Conservation (phyloP, 2,113 vertebrate species). For the Todiramphus saurophagus region DNA sequence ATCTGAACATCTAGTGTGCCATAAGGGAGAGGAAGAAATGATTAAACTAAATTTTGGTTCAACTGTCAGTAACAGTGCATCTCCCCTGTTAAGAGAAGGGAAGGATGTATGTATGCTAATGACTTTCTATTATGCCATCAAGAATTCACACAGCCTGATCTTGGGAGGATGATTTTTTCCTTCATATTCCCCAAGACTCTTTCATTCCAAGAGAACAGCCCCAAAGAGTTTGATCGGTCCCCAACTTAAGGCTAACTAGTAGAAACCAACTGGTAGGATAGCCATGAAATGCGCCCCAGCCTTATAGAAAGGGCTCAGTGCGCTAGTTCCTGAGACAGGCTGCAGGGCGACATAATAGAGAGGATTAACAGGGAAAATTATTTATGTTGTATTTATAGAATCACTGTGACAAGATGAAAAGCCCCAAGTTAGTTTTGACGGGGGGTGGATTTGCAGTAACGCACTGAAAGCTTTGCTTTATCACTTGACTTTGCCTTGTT, state of each 20-base stretch:
- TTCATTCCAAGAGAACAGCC: not conserved
- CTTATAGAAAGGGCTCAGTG: not conserved
- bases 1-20: not conserved
- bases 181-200: not conserved
- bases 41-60: not conserved
- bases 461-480: conserved; percentile 20
- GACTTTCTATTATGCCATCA: not conserved
- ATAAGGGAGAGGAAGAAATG: not conserved
- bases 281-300: not conserved
- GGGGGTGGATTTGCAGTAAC: conserved; percentile 42
- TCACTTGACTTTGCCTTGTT: conserved; percentile 19
- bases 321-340: not conserved
- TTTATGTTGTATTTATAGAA: conserved; percentile 31
- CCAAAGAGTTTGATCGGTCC: not conserved
- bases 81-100: not conserved
- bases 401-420: conserved; percentile 33
- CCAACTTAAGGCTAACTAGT: not conserved
- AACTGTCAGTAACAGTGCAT: not conserved
- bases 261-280: not conserved
- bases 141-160: not conserved
- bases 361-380: not conserved
- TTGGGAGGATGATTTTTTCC: not conserved
- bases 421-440: conserved; percentile 15
- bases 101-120: not conserved
- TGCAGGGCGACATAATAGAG: not conserved